Evolutionary conservation across 2,888 invertebrate species (phyloP).

Genomic region (Frankliniella fusca): DNA sequence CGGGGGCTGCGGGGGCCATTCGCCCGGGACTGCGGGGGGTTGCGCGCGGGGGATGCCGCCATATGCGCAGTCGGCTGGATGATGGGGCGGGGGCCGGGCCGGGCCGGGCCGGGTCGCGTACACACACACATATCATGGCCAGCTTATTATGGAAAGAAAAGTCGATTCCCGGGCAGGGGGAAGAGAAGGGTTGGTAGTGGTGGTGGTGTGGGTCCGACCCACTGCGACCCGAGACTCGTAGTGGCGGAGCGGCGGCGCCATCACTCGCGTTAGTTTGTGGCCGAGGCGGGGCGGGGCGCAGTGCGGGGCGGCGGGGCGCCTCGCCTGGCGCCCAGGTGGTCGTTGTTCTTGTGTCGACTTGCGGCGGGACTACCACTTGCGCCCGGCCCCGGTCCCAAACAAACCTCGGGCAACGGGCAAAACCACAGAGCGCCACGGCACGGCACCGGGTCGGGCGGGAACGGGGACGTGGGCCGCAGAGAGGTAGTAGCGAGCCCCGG

Average conservation of each 20-base stretch:
- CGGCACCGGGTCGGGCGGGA: background rate
- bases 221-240: background rate
- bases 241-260: background rate
- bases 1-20: background rate
- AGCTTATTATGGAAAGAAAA: too few relatives aligned
- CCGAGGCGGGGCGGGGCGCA: background rate
- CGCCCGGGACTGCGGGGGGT: background rate
- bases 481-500: background rate
- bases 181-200: too few relatives aligned
- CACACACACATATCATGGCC: too few relatives aligned
- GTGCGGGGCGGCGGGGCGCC: background rate
- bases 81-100: background rate
- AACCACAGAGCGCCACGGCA: background rate
- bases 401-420: background rate
- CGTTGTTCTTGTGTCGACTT: background rate
- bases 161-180: too few relatives aligned
- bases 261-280: constrained; percentile 12
- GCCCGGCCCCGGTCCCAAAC: background rate
- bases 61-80: background rate
- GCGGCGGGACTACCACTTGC: background rate
- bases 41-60: background rate
- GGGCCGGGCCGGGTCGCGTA: background rate
- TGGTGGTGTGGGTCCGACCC: background rate
- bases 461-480: background rate
- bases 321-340: background rate